These are phyloP conservation scores for Drosophila macrospina DNA, from an alignment of 2,888 invertebrate genomes.

Conservation along the genomic window DNA sequence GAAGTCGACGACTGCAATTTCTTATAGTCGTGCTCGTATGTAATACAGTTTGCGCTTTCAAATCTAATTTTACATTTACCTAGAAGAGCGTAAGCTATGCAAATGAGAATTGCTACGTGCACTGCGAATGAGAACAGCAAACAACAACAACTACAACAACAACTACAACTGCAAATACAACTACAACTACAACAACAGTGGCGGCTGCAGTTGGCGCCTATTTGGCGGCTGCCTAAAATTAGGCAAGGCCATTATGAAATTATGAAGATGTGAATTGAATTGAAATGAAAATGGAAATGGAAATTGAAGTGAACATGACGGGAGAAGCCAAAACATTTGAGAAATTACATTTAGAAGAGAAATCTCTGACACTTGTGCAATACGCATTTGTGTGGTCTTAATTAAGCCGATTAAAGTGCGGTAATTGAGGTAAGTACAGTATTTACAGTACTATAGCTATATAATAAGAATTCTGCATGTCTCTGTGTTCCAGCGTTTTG, in stretches of 20 bases:
- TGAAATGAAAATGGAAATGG: slow-evolving; percentile 33
- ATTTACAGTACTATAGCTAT: background rate
- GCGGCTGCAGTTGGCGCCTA: slow-evolving; percentile 14
- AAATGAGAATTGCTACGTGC: slow-evolving; percentile 33
- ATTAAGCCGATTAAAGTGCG: background rate
- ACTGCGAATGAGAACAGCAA: slow-evolving; percentile 5
- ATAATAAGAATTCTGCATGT: background rate
- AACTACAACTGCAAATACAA: too few relatives aligned
- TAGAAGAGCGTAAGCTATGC: slow-evolving; percentile 31
- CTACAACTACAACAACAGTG: background rate
- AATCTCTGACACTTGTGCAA: slow-evolving; percentile 7
- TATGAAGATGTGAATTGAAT: slow-evolving; percentile 61
- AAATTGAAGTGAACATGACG: slow-evolving; percentile 52
- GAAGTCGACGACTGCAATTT: slow-evolving; percentile 43
- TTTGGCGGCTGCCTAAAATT: slow-evolving; percentile 48
- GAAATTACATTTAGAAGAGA: slow-evolving; percentile 30
- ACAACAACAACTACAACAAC: background rate
- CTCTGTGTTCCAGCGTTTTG: background rate
- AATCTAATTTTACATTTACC: slow-evolving; percentile 59
- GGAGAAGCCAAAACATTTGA: slow-evolving; percentile 28
- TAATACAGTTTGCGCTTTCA: slow-evolving; percentile 46
- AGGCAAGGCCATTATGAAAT: slow-evolving; percentile 69
- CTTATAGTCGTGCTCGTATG: slow-evolving; percentile 7
- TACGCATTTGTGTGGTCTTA: slow-evolving; percentile 5
- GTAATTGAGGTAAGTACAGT: background rate